phyloP scores from a whole-genome alignment of 1,140 invertebrate genomes.

The Physella acuta region DNA sequence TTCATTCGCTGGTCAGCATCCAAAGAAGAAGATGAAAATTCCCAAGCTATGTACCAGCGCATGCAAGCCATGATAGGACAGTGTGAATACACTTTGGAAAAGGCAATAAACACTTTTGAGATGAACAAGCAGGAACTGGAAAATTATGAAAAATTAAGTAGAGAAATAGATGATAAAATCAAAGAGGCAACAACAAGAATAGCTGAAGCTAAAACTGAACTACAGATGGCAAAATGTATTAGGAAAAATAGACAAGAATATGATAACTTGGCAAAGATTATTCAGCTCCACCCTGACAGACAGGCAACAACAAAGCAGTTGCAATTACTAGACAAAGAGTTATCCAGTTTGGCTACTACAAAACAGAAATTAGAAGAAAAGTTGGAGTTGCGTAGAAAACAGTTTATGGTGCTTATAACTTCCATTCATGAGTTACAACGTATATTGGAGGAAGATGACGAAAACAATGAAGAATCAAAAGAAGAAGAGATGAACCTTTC shows the following conservation, averaged over 20 bases:
- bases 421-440: slow-evolving; percentile 55
- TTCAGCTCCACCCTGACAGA: slow-evolving; percentile 85
- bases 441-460: slow-evolving; percentile 44
- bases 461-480: not conserved
- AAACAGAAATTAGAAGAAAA: slow-evolving; percentile 55
- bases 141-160: slow-evolving; percentile 78
- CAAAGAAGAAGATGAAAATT: too few species aligned
- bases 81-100: slow-evolving; percentile 84
- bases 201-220: slow-evolving; percentile 56
- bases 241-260: slow-evolving; percentile 87
- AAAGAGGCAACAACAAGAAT: slow-evolving; percentile 50
- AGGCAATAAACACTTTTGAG: slow-evolving; percentile 75
- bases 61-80: slow-evolving; percentile 78
- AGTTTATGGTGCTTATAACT: slow-evolving; percentile 79
- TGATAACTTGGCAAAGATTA: slow-evolving; percentile 86
- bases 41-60: slow-evolving; percentile 70
- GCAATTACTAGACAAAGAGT: slow-evolving; percentile 73
- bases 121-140: slow-evolving; percentile 84
- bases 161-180: slow-evolving; percentile 66
- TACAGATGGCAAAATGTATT: slow-evolving; percentile 59
- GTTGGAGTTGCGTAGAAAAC: slow-evolving; percentile 79
- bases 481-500: not conserved
- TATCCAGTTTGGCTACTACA: slow-evolving; percentile 65
- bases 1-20: too few species aligned
- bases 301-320: slow-evolving; percentile 78